These are phyloP conservation scores for Dugesia japonica DNA, from an alignment of 2,888 invertebrate species.

Conservation along the genomic window DNA sequence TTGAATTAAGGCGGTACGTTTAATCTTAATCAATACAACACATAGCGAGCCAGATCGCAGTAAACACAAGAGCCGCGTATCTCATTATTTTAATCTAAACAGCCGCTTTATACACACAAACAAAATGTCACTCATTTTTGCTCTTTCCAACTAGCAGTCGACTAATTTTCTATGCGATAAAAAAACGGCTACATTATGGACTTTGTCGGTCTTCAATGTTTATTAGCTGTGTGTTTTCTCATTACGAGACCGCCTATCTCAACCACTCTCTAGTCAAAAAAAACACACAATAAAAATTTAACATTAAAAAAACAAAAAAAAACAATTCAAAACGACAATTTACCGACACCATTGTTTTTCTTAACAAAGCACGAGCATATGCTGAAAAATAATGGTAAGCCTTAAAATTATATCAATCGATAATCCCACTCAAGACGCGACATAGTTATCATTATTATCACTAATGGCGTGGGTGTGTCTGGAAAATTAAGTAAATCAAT, in stretches of 20 bases:
- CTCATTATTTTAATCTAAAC: conserved; percentile 9
- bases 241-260: conserved; percentile 13
- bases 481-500: background rate
- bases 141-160: conserved; percentile 14
- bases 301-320: no score
- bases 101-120: conserved; percentile 16
- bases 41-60: conserved; percentile 15
- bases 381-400: background rate
- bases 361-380: background rate
- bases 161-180: conserved; percentile 1
- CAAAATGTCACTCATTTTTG: conserved; percentile 20
- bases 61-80: conserved; percentile 20
- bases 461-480: background rate
- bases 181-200: conserved; percentile 14
- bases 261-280: background rate
- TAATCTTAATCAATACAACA: conserved; percentile 13
- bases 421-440: conserved; percentile 11
- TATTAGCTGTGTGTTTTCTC: conserved; percentile 7
- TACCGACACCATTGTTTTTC: background rate
- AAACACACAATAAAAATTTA: background rate
- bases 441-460: background rate
- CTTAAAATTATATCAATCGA: background rate
- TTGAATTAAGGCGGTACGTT: conserved; percentile 13
- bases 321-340: conserved; percentile 20
- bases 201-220: conserved; percentile 15